Evolutionary conservation across 1,140 invertebrate species (phyloP).

Genomic region (Eupeodes corollae): DNA sequence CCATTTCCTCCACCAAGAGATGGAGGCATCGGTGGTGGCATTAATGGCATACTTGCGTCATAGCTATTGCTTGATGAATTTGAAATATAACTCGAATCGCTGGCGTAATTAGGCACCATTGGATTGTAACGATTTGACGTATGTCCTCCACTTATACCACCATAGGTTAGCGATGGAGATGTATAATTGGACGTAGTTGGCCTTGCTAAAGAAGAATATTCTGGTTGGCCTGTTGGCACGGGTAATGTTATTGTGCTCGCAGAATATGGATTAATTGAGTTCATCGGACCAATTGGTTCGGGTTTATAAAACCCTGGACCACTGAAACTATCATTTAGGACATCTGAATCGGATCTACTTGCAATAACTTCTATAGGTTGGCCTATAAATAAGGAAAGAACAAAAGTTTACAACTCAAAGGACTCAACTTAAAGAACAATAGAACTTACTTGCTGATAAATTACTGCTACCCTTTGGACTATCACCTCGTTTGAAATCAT

Average conservation of each 20-base stretch:
- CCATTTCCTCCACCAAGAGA: conserved; percentile 4
- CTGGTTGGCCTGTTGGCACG: conserved; percentile 4
- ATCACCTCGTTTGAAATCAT: conserved; percentile 31
- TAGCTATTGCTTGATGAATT: conserved; percentile 9
- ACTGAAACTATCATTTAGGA: conserved; percentile 22
- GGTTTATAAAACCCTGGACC: conserved; percentile 24
- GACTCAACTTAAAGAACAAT: neutral
- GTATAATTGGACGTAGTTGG: neutral
- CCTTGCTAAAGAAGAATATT: conserved; percentile 11
- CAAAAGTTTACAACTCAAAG: neutral
- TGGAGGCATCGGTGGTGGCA: conserved; percentile 49
- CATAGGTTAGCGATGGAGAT: neutral
- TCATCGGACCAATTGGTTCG: conserved; percentile 11
- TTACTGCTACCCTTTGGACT: neutral
- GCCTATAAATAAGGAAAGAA: conserved; percentile 20
- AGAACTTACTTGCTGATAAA: neutral
- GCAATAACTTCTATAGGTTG: conserved; percentile 46
- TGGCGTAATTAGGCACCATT: conserved; percentile 2
- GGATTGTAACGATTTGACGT: neutral
- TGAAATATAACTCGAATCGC: conserved; percentile 5
- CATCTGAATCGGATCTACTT: conserved; percentile 21
- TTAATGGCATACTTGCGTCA: conserved; percentile 6
- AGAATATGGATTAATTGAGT: conserved; percentile 13
- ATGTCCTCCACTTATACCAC: too few species aligned
- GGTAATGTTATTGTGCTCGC: conserved; percentile 12